Base-by-base conservation (phyloP, 2,888 invertebrate species). In the Gymnoscelis rufifasciata region DNA sequence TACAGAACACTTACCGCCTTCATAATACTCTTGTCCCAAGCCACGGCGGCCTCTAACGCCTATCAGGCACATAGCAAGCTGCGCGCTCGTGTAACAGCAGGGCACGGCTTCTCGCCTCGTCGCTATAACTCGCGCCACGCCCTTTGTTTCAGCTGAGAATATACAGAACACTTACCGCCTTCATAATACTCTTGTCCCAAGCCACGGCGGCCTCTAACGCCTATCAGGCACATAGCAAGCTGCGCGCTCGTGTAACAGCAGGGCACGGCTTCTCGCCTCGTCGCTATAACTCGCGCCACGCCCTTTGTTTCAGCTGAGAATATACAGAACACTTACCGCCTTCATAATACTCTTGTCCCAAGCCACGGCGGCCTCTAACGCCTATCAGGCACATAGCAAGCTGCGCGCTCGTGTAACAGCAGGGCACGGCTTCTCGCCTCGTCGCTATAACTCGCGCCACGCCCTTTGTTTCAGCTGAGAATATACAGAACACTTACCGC, bases 291-390 rank as follows among this genome's bases (percentile, higher is more conserved):
- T 56, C 94, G 92, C 0, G 95, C 92, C 28, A 93, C 90, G n/a
- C n/a, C n/a, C n/a, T 5, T 19, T 3, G 19, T 19, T 19, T 3
- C 19, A 19, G 5, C 2, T 5, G 5, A 19, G 19, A 5, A n/a
- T 19, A 5, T 3, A 19, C 19, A 19, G 19, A 3, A 5, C 19
- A 38, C 96, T 93, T 90, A 98, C 97, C 89, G 98, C 98, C 91
- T 98, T 97, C 98, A 98, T 98, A 72, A 97, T 96, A 88, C 97
- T 97, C 89, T 98, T 97, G 87, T 99, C 98, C 99, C 99, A 99
- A 28, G 98, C 97, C 64, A 98, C 96, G 73, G 94, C 95, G 1
- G 94, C 93, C 74, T 98, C 97, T 57, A 99, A 88, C 64, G 96
- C 94, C 68, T 96, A 94, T n/a, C 47, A 97, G 90, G 62, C 66